These are phyloP conservation scores for Hozukius guyotensis DNA, from an alignment of 2,797 vertebrate genomes.

Conservation along the genomic window DNA sequence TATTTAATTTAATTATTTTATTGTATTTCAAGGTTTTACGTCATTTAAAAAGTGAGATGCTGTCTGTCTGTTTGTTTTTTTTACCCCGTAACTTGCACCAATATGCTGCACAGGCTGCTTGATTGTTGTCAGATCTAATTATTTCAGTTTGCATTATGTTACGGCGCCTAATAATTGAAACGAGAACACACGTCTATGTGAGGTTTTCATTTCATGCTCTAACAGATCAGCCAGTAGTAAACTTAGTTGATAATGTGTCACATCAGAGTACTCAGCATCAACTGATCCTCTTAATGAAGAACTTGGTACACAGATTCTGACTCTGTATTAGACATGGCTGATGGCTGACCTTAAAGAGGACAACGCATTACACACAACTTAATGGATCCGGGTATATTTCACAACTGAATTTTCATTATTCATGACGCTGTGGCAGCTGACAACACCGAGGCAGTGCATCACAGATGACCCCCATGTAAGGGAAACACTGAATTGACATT, in stretches of 20 bases:
- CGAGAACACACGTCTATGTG: neutral
- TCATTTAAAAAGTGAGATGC: neutral
- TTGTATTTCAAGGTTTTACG: neutral
- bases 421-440: conserved; percentile 1
- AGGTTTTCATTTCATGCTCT: neutral
- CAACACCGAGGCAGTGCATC: conserved; percentile 21
- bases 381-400: neutral
- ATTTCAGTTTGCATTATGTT: conserved; percentile 16
- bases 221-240: neutral
- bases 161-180: neutral
- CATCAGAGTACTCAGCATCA: neutral
- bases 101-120: conserved; percentile 4
- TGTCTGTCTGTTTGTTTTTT: neutral
- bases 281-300: neutral
- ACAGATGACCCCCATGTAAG: conserved; percentile 49
- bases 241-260: neutral
- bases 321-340: neutral
- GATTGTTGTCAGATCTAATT: conserved; percentile 35
- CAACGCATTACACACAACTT: neutral
- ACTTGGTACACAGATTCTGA: neutral
- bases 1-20: neutral
- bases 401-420: neutral
- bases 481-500: conserved; percentile 69
- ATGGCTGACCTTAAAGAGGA: neutral
- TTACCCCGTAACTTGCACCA: neutral